These are phyloP conservation scores for Pararge aegeria DNA, from an alignment of 1,140 invertebrate genomes.

Conservation along the genomic window DNA sequence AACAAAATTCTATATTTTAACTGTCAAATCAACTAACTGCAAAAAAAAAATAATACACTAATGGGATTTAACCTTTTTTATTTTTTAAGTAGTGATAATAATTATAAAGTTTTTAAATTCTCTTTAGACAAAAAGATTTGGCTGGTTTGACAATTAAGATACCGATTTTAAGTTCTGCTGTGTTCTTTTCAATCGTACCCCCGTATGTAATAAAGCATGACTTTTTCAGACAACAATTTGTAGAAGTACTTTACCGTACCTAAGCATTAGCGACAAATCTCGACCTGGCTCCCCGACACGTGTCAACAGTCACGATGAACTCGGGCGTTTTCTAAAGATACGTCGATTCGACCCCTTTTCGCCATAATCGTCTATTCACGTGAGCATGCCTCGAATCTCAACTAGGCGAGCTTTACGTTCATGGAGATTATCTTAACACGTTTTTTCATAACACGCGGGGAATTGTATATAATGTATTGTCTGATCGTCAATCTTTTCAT, in stretches of 20 bases:
- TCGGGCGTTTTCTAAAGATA: slow-evolving; percentile 44
- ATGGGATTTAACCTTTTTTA: too few relatives aligned
- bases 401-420: slow-evolving; percentile 40
- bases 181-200: too few relatives aligned
- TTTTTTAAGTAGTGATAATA: too few relatives aligned
- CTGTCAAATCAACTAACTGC: too few relatives aligned
- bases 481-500: neutral
- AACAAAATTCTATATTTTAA: too few relatives aligned
- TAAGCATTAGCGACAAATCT: slow-evolving; percentile 23
- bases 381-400: slow-evolving; percentile 51
- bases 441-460: slow-evolving; percentile 30
- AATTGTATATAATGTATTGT: slow-evolving; percentile 1
- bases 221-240: slow-evolving; percentile 1
- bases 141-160: too few relatives aligned
- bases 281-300: slow-evolving; percentile 28
- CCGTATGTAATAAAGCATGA: neutral
- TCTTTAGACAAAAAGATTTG: too few relatives aligned
- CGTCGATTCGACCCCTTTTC: slow-evolving; percentile 58
- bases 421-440: slow-evolving; percentile 41
- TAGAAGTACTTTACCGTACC: slow-evolving; percentile 11
- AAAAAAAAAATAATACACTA: too few relatives aligned
- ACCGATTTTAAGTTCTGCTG: too few relatives aligned
- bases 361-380: slow-evolving; percentile 62
- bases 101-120: too few relatives aligned
- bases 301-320: slow-evolving; percentile 40